phyloP scores from a whole-genome alignment of 2,113 vertebrate species.

The Thinocorus orbignyianus region DNA sequence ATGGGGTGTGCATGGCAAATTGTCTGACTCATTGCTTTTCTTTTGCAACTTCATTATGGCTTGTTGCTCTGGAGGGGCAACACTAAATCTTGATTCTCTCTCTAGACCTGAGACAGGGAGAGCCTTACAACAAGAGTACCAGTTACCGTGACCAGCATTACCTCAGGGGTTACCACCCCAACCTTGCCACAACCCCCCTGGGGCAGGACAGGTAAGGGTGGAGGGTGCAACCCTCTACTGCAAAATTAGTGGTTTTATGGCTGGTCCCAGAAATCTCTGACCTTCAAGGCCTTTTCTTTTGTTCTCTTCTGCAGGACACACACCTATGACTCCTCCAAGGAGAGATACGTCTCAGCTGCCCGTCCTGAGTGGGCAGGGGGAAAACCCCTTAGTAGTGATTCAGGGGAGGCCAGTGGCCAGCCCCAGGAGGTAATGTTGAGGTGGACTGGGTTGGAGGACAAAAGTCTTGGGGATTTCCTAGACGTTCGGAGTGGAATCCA shows the following conservation, averaged over 20 bases:
- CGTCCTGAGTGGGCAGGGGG: neutral
- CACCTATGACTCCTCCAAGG: neutral
- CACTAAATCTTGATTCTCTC: neutral
- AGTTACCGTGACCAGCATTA: constrained; percentile 40
- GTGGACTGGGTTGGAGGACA: neutral
- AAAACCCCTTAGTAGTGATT: neutral
- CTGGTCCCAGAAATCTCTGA: neutral
- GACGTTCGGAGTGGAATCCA: neutral
- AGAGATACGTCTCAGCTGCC: neutral
- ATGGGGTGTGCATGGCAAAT: neutral
- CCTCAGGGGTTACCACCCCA: constrained; percentile 40
- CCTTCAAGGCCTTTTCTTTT: neutral
- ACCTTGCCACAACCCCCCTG: neutral
- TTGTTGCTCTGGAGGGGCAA: neutral
- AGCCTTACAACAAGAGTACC: constrained; percentile 4
- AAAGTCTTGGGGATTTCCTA: neutral
- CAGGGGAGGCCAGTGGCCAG: neutral
- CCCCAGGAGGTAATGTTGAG: constrained; percentile 58
- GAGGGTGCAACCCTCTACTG: neutral
- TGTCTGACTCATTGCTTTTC: neutral
- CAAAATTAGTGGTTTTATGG: neutral
- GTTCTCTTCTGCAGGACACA: constrained; percentile 25
- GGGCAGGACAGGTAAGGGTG: constrained; percentile 51
- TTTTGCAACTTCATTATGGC: neutral
- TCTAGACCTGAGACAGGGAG: constrained; percentile 56